Evolutionary conservation across 2,113 vertebrate species (phyloP), one percentile per base, ranked within the genome.

Genomic region (Nipponia nippon): DNA sequence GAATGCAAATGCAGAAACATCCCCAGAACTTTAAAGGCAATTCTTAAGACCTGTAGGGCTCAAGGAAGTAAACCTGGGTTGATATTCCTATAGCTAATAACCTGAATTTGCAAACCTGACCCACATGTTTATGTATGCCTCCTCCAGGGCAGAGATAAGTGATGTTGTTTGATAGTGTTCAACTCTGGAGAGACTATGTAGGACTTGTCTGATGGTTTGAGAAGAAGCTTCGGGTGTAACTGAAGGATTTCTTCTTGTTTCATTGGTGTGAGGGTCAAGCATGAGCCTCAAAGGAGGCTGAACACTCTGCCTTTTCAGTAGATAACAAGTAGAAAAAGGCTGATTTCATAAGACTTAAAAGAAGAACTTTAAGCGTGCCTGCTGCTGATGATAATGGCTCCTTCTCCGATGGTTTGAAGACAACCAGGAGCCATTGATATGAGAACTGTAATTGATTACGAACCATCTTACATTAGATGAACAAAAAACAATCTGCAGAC

Each of bases 391-490:
- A 17, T 34, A 69, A 83, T 86, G 76, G 29, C 29, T 89, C 72
- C 56, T 91, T 34, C 56, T 92, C 63, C 84, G 40, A 46, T n/a
- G 59, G 72, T 52, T 87, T 84, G 47, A 84, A 89, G 80, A 52
- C 17, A 67, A 63, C 8, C 0, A 0, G 13, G 62, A 93, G 50
- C 71, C 61, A 93, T 96, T 96, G 76, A 76, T 71, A 55, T 72
- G 46, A 94, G 62, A 96, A 77, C 32, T 10, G 7, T 34, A 90
- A 84, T 26, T 93, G 67, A 92, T 95, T 83, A 78, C 76, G 88
- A 96, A 96, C 97, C 62, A 90, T 93, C 79, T 92, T 92, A 47
- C 22, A 46, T 83, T 87, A 96, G 70, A 95, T 66, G 70, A 94
- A 58, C 67, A 88, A 95, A 90, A 96, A 89, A 6, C 53, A 83